Percentiles rank a stretch among this genome's conserved stretches.
Conservation (phyloP, 2,113 vertebrate species). For the Rousettus leschenaultii region DNA sequence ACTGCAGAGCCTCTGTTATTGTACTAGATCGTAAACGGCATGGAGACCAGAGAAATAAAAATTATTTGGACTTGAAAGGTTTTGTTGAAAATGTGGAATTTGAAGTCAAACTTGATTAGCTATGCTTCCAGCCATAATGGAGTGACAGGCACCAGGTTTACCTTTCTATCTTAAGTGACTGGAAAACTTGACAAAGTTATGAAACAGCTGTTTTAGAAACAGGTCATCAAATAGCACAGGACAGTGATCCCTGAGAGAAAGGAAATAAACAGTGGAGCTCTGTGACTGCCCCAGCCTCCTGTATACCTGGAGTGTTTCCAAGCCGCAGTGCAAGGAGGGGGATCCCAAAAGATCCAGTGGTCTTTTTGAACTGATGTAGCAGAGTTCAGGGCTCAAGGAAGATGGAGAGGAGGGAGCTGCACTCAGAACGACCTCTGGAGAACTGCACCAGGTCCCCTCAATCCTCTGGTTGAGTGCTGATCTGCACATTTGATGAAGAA, state of each 20-base stretch:
- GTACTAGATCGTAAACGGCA: background rate
- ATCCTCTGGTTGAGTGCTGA: background rate
- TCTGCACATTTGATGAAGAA: background rate
- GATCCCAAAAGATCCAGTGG: background rate
- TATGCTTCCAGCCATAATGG: background rate
- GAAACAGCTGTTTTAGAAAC: slow-evolving; percentile 33
- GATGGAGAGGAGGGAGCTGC: background rate
- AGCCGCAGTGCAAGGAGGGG: background rate
- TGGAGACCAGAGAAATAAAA: background rate
- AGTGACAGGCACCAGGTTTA: background rate
- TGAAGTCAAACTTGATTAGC: background rate
- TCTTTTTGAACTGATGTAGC: background rate
- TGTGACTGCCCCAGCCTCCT: background rate
- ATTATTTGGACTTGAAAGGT: background rate
- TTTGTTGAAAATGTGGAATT: slow-evolving; percentile 34
- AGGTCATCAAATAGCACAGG: background rate
- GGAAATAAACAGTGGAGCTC: background rate
- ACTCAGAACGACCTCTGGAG: background rate
- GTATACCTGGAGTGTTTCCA: background rate
- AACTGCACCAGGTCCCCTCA: background rate
- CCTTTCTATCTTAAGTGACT: background rate
- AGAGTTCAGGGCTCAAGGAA: background rate
- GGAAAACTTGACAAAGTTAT: background rate
- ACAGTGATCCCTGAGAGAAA: background rate
- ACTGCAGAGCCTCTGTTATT: background rate